phyloP scores from a whole-genome alignment of 2,113 vertebrate species.

The Coturnix japonica region DNA sequence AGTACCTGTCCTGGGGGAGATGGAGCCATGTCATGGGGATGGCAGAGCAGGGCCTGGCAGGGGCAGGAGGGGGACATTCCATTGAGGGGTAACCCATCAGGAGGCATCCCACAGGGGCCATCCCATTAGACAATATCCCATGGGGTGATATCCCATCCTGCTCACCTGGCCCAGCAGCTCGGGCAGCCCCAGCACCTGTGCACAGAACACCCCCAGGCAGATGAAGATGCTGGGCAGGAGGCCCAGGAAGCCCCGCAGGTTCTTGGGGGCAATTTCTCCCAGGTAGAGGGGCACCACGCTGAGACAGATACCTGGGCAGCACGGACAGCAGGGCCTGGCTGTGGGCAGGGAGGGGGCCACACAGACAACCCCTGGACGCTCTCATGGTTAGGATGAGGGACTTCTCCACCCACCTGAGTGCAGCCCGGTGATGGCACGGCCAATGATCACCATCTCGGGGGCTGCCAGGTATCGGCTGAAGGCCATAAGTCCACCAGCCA shows the following conservation, averaged over 20 bases:
- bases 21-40: rapidly evolving
- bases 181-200: conserved; percentile 87
- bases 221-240: conserved; percentile 90
- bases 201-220: conserved; percentile 88
- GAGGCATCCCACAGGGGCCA: too few relatives aligned
- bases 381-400: not conserved
- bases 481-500: conserved; percentile 83
- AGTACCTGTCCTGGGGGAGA: conserved; percentile 82
- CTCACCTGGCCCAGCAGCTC: conserved; percentile 87
- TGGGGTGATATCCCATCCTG: not conserved
- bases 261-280: conserved; percentile 90
- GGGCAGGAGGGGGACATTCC: too few relatives aligned
- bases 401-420: conserved; percentile 83
- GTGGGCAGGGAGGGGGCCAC: not conserved
- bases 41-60: not conserved
- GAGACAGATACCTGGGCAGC: conserved; percentile 82
- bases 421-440: conserved; percentile 85
- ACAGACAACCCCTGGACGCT: not conserved
- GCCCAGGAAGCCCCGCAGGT: conserved; percentile 86
- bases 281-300: conserved; percentile 92
- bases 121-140: too few relatives aligned
- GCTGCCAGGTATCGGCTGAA: conserved; percentile 79
- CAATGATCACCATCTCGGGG: conserved; percentile 86
- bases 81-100: too few relatives aligned
- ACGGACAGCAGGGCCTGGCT: rapidly evolving